A percentile compares a stretch with the other conserved stretches of the same genome.
Conservation (phyloP, 2,797 vertebrate genomes). For the Oreochromis grahami region DNA sequence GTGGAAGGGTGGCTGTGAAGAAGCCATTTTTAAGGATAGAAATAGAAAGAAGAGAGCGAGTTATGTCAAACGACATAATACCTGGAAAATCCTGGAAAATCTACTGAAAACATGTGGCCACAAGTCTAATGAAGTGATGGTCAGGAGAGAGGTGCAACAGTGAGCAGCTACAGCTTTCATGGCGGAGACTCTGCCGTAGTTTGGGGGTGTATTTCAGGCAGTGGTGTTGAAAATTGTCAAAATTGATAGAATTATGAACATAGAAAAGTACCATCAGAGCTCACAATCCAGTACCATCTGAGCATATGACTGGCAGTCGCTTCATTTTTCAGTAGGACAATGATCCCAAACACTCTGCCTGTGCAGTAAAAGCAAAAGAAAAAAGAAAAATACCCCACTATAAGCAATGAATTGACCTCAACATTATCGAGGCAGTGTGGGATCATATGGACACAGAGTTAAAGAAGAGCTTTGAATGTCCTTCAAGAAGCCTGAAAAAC, state of each 20-base stretch:
- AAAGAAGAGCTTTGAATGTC: not conserved
- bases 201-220: not conserved
- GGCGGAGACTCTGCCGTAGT: not conserved
- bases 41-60: not conserved
- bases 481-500: not conserved
- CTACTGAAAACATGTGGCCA: not conserved
- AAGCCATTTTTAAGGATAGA: not conserved
- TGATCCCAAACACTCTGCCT: not conserved
- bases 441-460: not conserved
- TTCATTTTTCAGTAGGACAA: not conserved
- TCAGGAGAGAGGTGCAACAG: not conserved
- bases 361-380: not conserved
- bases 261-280: not conserved
- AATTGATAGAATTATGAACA: not conserved
- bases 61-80: not conserved
- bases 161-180: not conserved
- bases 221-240: not conserved
- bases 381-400: not conserved
- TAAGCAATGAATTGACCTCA: not conserved
- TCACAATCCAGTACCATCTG: not conserved
- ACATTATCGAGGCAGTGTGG: not conserved
- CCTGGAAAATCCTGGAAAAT: not conserved
- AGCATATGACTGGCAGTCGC: not conserved
- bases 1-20: not conserved
- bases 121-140: not conserved